A percentile compares a stretch with the other conserved stretches of the same genome.
phyloP scores from a whole-genome alignment of 2,113 vertebrate genomes.

The Sebastes schlegelii region DNA sequence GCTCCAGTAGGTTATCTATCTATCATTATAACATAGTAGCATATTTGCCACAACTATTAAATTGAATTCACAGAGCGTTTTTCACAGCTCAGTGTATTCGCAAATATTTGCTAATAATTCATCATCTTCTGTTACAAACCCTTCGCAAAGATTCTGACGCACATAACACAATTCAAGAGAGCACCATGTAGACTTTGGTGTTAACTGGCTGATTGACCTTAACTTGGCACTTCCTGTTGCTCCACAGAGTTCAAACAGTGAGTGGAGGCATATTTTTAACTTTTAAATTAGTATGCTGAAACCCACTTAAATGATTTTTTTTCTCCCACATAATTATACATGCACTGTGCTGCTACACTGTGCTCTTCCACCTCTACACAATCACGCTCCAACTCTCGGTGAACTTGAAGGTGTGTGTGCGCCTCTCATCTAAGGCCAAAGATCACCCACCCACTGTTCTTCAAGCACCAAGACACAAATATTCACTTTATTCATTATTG shows the following conservation, averaged over 20 bases:
- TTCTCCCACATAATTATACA: slow-evolving; percentile 32
- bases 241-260: slow-evolving; percentile 23
- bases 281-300: neutral
- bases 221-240: neutral
- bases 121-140: neutral
- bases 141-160: neutral
- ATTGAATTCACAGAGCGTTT: neutral
- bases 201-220: slow-evolving; percentile 11
- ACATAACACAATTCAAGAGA: neutral
- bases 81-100: neutral
- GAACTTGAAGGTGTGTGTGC: slow-evolving; percentile 65
- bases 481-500: slow-evolving; percentile 79
- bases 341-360: neutral
- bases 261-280: slow-evolving; percentile 24
- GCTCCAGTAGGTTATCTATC: neutral
- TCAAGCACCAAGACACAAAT: slow-evolving; percentile 65
- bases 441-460: slow-evolving; percentile 73
- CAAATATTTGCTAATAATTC: neutral
- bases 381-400: slow-evolving; percentile 37
- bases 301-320: slow-evolving; percentile 4
- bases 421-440: slow-evolving; percentile 70
- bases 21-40: neutral
- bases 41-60: neutral
- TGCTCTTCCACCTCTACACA: slow-evolving; percentile 46
- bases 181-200: neutral